These are phyloP conservation scores for Pissodes strobi DNA, from an alignment of 1,140 invertebrate species.

Conservation along the genomic window DNA sequence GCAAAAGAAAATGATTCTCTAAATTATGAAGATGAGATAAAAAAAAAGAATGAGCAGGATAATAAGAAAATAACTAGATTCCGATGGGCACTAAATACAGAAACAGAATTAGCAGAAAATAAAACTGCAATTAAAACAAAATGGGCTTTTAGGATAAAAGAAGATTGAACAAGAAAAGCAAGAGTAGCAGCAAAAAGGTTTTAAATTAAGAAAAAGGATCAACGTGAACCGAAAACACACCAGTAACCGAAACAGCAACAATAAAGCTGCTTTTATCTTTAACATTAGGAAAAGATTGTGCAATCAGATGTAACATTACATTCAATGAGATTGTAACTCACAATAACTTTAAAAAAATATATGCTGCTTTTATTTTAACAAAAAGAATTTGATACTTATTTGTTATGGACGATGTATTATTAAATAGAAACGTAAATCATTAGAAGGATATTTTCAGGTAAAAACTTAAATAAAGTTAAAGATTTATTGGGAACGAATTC, in stretches of 20 bases:
- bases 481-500: constrained; percentile 14
- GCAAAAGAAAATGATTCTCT: not conserved
- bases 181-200: constrained; percentile 11
- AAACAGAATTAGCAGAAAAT: constrained; percentile 13
- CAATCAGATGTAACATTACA: constrained; percentile 7
- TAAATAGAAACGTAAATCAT: constrained; percentile 3
- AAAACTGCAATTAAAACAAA: constrained; percentile 16
- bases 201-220: constrained; percentile 18
- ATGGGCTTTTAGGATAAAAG: constrained; percentile 12
- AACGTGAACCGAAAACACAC: constrained; percentile 2
- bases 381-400: not conserved
- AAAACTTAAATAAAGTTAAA: constrained; percentile 11
- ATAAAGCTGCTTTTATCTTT: constrained; percentile 16
- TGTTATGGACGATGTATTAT: constrained; percentile 18
- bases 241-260: constrained; percentile 3
- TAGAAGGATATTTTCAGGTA: constrained; percentile 8
- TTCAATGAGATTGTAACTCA: constrained; percentile 22
- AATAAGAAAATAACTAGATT: not conserved
- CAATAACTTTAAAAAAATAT: constrained; percentile 17
- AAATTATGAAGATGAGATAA: not conserved
- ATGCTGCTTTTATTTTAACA: not conserved
- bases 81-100: not conserved
- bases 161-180: constrained; percentile 9
- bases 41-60: too few relatives aligned
- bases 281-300: not conserved